Base-by-base conservation (phyloP, 2,888 invertebrate species). In the Ormyrus rosae region DNA sequence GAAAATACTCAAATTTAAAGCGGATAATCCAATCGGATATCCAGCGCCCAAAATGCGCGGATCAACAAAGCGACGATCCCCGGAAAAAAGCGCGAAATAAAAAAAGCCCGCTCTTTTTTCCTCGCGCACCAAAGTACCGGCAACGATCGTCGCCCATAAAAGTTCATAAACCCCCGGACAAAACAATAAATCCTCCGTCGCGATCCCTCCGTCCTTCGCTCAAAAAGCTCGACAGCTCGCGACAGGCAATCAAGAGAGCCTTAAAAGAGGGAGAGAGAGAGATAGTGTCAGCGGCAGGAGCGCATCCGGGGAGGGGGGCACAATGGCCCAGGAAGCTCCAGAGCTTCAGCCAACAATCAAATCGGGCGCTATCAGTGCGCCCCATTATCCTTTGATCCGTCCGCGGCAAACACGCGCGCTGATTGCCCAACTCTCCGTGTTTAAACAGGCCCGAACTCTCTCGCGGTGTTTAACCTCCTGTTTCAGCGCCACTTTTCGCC, bases 281-380 rank as follows among this genome's bases (percentile, higher is more conserved):
- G 88, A 88, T 87, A 87, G 87, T 88, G 89, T 89, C 89, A 90
- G 90, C 89, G 89, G 89, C 89, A 89, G 89, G 89, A 56, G 7
- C 56, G 3, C 19, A 19, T 7, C 7, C 10, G 11, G 19, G 89
- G 89, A 89, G 89, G 90, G 88, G 56, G 85, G 87, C 87, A 86
- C 85, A 84, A 86, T 86, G 87, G 88, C 86, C 19, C 19, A 19
- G 19, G 19, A 19, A 19, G 19, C 19, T 19, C 84, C 19, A 1
- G 19, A 19, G 19, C 19, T 19, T 19, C 19, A 19, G 19, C 19
- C 19, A 19, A 19, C 85, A 85, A 84, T 81, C 84, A 85, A 84
- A 83, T 84, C 86, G 55, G 55, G 10, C 11, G 55, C 11, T 55
- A 10, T n/a, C 9, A 58, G 58, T 13, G 58, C n/a, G 13, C 13